Evolutionary conservation across 64 coral and sea anemone genomes (phyloP).

Genomic region (Platygyra sinensis): DNA sequence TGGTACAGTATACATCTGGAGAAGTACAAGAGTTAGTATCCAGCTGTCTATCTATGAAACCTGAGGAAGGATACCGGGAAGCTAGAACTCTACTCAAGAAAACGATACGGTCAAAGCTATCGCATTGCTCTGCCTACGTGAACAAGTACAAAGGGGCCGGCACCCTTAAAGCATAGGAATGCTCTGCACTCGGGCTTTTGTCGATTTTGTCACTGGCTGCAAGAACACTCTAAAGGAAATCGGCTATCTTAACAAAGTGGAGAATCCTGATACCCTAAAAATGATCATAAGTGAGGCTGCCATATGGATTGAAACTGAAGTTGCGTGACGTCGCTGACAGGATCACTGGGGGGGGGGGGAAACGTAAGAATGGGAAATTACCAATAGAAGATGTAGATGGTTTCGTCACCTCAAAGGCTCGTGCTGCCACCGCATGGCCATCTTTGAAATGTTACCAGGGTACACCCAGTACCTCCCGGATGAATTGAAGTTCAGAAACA

Average conservation of each 20-base stretch:
- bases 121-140: conserved; percentile 30
- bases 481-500: background rate
- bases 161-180: conserved; percentile 39
- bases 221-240: conserved; percentile 45
- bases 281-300: conserved; percentile 41
- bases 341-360: too few relatives aligned
- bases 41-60: conserved; percentile 31
- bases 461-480: background rate
- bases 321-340: conserved; percentile 55
- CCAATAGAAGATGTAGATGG: too few relatives aligned
- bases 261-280: conserved; percentile 63
- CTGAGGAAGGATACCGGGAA: conserved; percentile 30
- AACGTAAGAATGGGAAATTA: background rate
- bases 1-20: conserved; percentile 44
- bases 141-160: conserved; percentile 43
- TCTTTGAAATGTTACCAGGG: conserved; percentile 47
- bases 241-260: conserved; percentile 40
- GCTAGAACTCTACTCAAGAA: conserved; percentile 21
- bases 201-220: conserved; percentile 32
- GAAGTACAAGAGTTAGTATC: conserved; percentile 11
- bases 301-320: conserved; percentile 20
- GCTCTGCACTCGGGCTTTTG: conserved; percentile 42
- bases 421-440: conserved; percentile 34
- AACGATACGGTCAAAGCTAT: conserved; percentile 48
- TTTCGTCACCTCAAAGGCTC: conserved; percentile 38